Evolutionary conservation across 2,113 vertebrate species (phyloP), one percentile per base, ranked within the genome.

Genomic region (Oplegnathus fasciatus): DNA sequence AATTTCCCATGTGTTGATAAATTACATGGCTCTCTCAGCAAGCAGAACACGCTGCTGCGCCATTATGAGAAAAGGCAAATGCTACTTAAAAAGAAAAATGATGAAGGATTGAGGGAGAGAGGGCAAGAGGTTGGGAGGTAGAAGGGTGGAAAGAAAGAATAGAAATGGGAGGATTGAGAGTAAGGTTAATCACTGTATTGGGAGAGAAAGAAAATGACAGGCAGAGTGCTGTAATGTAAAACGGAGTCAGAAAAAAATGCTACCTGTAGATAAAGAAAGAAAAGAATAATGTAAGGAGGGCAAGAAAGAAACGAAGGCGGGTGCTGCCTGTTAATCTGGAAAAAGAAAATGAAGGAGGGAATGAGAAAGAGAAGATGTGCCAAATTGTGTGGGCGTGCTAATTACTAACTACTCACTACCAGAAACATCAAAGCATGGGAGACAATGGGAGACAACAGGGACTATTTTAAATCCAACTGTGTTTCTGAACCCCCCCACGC

Each of bases 1-100:
- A 78, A 94, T 93, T 94, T 91, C 77, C 88, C 75, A 52, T 72
- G 89, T 83, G 92, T 84, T 90, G 86, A 90, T 93, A 88, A 91
- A 94, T 94, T 84, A 91, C 83, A 93, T 67, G 70, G 76, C 76
- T 88, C 87, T 84, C 66, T 78, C 65, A 3, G 44, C 42, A 52
- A 80, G 85, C 72, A 61, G 40, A 86, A 86, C 78, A n/a, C 74
- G 50, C 26, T 17, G 72, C 57, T 34, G 48, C 9, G 50, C 80
- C 75, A 54, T 85, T 83, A 90, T 71, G 69, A 89, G 68, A 54
- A 70, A 65, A 72, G 28, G 74, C 55, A 62, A 88, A 84, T 68
- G 64, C 76, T 79, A 44, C 78, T 75, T 67, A 70, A 46, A 80
- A 32, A 26, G 18, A 61, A 42, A 17, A 82, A 62, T 32, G 65